Evolutionary conservation across 2,797 vertebrate species (phyloP).

Genomic region (Lophius americanus): DNA sequence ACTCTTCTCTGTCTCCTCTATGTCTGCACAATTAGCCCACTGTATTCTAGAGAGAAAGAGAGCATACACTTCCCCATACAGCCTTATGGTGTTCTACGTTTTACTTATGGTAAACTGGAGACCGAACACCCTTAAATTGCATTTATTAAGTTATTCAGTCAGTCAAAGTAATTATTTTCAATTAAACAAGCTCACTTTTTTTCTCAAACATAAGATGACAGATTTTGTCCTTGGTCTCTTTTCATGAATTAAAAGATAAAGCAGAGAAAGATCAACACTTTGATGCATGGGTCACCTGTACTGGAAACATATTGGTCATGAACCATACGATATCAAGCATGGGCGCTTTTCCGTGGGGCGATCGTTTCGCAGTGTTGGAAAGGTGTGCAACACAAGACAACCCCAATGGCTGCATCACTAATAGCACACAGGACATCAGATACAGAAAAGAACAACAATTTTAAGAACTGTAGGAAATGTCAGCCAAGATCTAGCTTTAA

Average conservation of each 20-base stretch:
- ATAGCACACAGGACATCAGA: slow-evolving; percentile 99
- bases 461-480: slow-evolving; percentile 92
- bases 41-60: slow-evolving; percentile 85
- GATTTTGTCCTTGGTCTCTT: slow-evolving; percentile 65
- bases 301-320: slow-evolving; percentile 99
- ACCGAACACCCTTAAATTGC: slow-evolving; percentile 65
- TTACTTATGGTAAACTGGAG: slow-evolving; percentile 62
- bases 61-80: slow-evolving; percentile 72
- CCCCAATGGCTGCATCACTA: slow-evolving; percentile 99
- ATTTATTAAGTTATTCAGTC: slow-evolving; percentile 47
- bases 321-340: slow-evolving; percentile 99
- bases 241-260: slow-evolving; percentile 77
- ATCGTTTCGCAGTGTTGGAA: slow-evolving; percentile 98
- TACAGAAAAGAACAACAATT: slow-evolving; percentile 99
- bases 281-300: slow-evolving; percentile 99
- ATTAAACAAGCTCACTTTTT: slow-evolving; percentile 38
- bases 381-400: slow-evolving; percentile 99
- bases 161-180: slow-evolving; percentile 55
- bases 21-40: slow-evolving; percentile 88
- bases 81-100: slow-evolving; percentile 64
- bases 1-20: slow-evolving; percentile 80
- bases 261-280: slow-evolving; percentile 99
- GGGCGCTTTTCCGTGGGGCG: slow-evolving; percentile 87
- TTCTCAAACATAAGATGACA: slow-evolving; percentile 48
- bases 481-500: slow-evolving; percentile 87